Evolutionary conservation across 2,888 invertebrate species (phyloP), one percentile per base, ranked within the genome.

Genomic region (Dryocosmus kuriphilus): DNA sequence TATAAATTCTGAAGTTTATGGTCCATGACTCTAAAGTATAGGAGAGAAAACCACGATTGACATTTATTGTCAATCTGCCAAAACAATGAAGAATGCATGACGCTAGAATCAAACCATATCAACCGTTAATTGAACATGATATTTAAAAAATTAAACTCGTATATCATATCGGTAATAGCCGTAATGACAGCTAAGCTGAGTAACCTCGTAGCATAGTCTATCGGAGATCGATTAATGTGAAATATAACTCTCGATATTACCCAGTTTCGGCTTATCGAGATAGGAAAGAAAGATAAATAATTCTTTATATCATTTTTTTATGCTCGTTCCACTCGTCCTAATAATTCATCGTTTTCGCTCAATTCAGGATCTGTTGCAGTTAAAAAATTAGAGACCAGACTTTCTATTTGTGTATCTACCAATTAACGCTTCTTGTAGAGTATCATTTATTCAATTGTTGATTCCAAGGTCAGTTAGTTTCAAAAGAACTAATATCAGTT

Each of bases 141-240:
- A 46, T 51, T 67, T 27, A 74, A 74, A 76, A 74, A 79, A 79
- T 76, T 60, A 38, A 76, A 76, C 35, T 51, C 77, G 63, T 82
- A 78, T 81, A 82, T 82, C 67, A 78, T 79, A 76, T 63, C 60
- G 11, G 76, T 78, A 80, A 77, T 75, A 77, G 67, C 62, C 35
- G 35, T 51, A 38, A 11, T 32, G 35, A 71, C 41, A 60, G n/a
- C 71, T 51, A 76, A 76, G 57, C 67, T 71, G 46, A 57, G 60
- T 67, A 41, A 30, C 30, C 5, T 46, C 30, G 57, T 67, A 41
- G n/a, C 30, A 6, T 63, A 32, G 57, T 74, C 32, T 41, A 77
- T 80, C 71, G 76, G 35, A 78, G 76, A 82, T 81, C 82, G 82
- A 82, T 82, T 82, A 82, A 82, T 77, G 78, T 81, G 82, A 82